A percentile compares a stretch with the other conserved stretches of the same genome.
Evolutionary conservation across 1,140 invertebrate species (phyloP).

Genomic region (Telenomus remus): DNA sequence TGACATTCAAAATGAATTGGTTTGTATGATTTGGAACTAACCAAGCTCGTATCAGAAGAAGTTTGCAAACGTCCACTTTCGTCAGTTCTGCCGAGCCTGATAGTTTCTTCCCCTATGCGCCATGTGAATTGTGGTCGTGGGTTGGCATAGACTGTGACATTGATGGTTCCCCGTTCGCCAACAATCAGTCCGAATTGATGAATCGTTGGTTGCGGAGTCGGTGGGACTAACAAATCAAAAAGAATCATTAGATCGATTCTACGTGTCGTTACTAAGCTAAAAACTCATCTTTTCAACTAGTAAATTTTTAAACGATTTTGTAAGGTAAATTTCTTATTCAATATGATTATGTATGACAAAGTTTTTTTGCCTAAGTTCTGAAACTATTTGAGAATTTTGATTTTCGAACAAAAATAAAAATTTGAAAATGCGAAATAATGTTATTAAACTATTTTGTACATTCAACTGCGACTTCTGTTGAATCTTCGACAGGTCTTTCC

Average conservation of each 20-base stretch:
- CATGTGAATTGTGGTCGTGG: conserved; percentile 81
- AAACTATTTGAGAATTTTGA: no score
- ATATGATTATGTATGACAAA: no score
- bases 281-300: no score
- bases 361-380: no score
- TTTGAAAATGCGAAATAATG: conserved; percentile 5
- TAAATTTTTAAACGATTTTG: neutral
- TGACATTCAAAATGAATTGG: no score
- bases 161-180: conserved; percentile 80
- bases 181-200: conserved; percentile 83
- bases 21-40: conserved; percentile 60
- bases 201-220: conserved; percentile 80
- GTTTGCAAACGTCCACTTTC: conserved; percentile 75
- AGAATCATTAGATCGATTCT: neutral
- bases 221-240: conserved; percentile 63
- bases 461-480: conserved; percentile 77
- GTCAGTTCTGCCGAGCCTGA: conserved; percentile 76
- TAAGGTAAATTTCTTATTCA: no score
- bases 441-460: no score
- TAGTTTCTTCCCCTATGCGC: conserved; percentile 77
- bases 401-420: no score
- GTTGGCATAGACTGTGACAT: conserved; percentile 82
- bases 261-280: no score
- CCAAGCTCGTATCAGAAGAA: conserved; percentile 74
- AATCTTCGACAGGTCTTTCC: conserved; percentile 70